phyloP scores from a whole-genome alignment of 2,797 vertebrate genomes.

The Acridotheres tristis region DNA sequence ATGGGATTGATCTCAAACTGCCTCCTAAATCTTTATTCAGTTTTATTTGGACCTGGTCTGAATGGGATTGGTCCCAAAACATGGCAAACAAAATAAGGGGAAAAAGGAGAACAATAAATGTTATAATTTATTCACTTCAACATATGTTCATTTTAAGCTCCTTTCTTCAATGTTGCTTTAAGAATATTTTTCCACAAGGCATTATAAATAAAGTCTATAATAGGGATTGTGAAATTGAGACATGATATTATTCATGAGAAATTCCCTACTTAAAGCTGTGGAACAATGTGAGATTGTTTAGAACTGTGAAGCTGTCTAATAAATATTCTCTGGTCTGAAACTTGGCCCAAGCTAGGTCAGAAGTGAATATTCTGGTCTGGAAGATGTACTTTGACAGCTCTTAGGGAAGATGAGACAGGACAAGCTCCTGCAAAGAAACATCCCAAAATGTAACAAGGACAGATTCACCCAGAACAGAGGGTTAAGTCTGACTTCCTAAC shows the following conservation, averaged over 20 bases:
- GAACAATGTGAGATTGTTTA: neutral
- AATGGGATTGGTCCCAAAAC: neutral
- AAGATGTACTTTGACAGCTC: neutral
- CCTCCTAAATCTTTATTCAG: neutral
- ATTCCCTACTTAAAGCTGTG: neutral
- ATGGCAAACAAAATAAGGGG: neutral
- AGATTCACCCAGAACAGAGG: neutral
- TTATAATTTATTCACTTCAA: neutral
- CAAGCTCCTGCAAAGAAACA: neutral
- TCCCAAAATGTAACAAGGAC: neutral
- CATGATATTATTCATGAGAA: neutral
- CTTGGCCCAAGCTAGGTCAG: neutral
- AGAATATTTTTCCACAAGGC: conserved; percentile 5
- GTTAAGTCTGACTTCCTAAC: neutral
- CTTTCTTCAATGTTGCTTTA: neutral
- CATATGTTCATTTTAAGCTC: neutral
- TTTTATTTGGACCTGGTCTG: neutral
- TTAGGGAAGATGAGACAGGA: neutral
- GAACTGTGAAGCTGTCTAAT: neutral
- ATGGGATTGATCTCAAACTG: neutral
- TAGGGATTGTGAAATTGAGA: conserved; percentile 1
- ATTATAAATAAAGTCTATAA: neutral
- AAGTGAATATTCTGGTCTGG: neutral
- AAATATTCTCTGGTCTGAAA: neutral
- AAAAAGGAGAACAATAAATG: neutral